Evolutionary conservation across 2,113 vertebrate genomes (phyloP).

Genomic region (Lepidothrix coronata): DNA sequence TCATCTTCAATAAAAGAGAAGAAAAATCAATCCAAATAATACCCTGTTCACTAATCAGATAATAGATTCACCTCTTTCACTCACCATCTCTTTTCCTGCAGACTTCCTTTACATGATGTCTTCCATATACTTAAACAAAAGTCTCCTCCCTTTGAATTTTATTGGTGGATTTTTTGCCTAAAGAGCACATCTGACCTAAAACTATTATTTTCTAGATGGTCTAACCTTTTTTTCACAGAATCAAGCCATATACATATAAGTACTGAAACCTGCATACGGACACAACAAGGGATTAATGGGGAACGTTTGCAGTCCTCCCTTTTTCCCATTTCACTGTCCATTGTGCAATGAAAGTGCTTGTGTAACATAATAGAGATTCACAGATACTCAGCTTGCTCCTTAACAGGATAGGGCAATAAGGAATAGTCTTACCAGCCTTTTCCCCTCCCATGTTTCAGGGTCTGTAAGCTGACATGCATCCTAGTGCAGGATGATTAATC

Average conservation of each 20-base stretch:
- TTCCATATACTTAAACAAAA: not conserved
- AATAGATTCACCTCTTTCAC: accelerated
- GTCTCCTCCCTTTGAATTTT: not conserved
- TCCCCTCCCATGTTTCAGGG: not conserved
- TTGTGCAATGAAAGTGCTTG: not conserved
- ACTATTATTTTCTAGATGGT: not conserved
- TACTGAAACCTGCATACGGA: not conserved
- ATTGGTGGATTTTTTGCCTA: not conserved
- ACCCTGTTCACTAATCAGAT: not conserved
- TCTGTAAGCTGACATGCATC: not conserved
- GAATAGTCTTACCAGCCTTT: not conserved
- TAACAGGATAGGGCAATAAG: not conserved
- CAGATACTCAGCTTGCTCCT: not conserved
- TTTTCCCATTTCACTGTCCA: not conserved
- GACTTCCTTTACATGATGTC: not conserved
- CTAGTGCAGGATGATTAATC: not conserved
- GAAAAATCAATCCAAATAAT: not conserved
- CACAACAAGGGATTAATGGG: not conserved
- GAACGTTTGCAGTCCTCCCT: not conserved
- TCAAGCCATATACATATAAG: not conserved
- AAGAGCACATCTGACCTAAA: not conserved
- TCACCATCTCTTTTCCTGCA: not conserved
- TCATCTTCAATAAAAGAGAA: not conserved
- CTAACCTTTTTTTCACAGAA: not conserved
- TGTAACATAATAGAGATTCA: not conserved